Conservation (phyloP, 2,113 vertebrate species). For the Podocnemis expansa region DNA sequence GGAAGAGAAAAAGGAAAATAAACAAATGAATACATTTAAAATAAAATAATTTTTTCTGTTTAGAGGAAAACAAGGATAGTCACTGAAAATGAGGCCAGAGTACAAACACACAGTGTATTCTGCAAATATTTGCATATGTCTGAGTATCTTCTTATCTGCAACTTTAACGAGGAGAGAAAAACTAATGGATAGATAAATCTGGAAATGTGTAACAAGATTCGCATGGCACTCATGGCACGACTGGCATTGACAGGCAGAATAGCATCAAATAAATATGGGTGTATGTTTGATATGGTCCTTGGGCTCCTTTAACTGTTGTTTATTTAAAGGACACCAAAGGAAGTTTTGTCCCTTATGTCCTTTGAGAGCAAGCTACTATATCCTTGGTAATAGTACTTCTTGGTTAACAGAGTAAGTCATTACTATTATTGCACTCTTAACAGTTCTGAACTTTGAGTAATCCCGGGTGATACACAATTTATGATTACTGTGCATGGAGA, state of each 20-base stretch:
- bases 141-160: not conserved
- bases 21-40: not conserved
- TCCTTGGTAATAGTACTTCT: conserved; percentile 46
- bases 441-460: conserved; percentile 42
- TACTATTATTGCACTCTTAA: conserved; percentile 64
- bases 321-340: conserved; percentile 1
- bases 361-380: conserved; percentile 42
- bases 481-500: conserved; percentile 49
- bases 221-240: not conserved
- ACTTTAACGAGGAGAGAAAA: conserved; percentile 44
- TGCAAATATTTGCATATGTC: not conserved
- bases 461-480: conserved; percentile 35
- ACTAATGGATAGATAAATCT: not conserved
- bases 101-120: not conserved
- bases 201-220: conserved; percentile 1
- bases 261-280: not conserved
- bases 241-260: not conserved
- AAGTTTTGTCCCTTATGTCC: conserved; percentile 35
- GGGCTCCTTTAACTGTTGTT: conserved; percentile 4
- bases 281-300: not conserved
- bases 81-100: conserved; percentile 6
- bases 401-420: conserved; percentile 55
- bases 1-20: not conserved
- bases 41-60: not conserved
- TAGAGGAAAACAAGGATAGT: not conserved